These are phyloP conservation scores for Periplaneta americana DNA, from an alignment of 1,140 invertebrate genomes.

Conservation along the genomic window DNA sequence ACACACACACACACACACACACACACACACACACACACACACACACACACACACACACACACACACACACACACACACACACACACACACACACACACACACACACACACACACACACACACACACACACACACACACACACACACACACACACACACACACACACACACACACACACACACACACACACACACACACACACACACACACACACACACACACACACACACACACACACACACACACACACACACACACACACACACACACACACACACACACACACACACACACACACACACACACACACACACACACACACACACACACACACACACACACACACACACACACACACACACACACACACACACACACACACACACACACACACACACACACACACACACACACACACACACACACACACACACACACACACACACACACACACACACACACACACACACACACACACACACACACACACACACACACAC, in stretches of 20 bases:
- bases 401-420: slow-evolving; percentile 26
- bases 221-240: slow-evolving; percentile 22
- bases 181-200: slow-evolving; percentile 21
- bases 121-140: slow-evolving; percentile 33
- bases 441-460: slow-evolving; percentile 23
- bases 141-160: slow-evolving; percentile 22
- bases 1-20: slow-evolving; percentile 18
- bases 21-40: slow-evolving; percentile 19
- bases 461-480: slow-evolving; percentile 26
- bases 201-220: slow-evolving; percentile 21
- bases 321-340: slow-evolving; percentile 28
- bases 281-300: slow-evolving; percentile 31
- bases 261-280: slow-evolving; percentile 22
- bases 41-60: slow-evolving; percentile 19
- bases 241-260: slow-evolving; percentile 20
- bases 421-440: slow-evolving; percentile 26
- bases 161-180: slow-evolving; percentile 21
- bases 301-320: slow-evolving; percentile 28
- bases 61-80: slow-evolving; percentile 19
- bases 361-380: slow-evolving; percentile 26
- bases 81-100: slow-evolving; percentile 20
- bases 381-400: slow-evolving; percentile 27
- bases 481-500: slow-evolving; percentile 26
- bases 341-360: slow-evolving; percentile 27
- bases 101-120: slow-evolving; percentile 25